A percentile compares a stretch with the other conserved stretches of the same genome.
These are phyloP conservation scores for Amphiprion percula DNA, from an alignment of 2,113 vertebrate species.

Conservation along the genomic window DNA sequence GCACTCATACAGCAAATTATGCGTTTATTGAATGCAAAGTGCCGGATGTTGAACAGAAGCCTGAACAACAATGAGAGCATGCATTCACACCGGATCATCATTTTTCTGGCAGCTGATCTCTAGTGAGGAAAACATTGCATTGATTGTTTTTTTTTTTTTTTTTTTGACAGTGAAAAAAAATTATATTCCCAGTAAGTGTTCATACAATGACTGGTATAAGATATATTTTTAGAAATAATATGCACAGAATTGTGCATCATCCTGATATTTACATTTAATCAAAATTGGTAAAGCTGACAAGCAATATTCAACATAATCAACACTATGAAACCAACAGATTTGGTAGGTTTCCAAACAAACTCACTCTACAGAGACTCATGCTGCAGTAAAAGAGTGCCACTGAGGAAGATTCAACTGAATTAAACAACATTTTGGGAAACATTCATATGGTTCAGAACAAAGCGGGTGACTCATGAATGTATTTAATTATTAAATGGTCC, in stretches of 20 bases:
- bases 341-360: background rate
- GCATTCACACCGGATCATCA: background rate
- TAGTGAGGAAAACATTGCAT: background rate
- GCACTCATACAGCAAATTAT: background rate
- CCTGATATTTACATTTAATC: background rate
- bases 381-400: background rate
- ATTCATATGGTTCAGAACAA: slow-evolving; percentile 8
- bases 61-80: background rate
- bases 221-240: background rate
- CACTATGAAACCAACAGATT: background rate
- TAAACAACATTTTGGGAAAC: slow-evolving; percentile 10
- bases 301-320: background rate
- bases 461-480: slow-evolving; percentile 34
- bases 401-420: slow-evolving; percentile 16
- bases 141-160: background rate
- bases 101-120: background rate
- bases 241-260: background rate
- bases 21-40: background rate
- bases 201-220: background rate
- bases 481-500: slow-evolving; percentile 47
- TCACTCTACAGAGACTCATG: background rate
- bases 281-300: background rate
- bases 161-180: background rate
- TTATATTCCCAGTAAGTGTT: background rate
- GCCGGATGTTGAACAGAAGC: background rate